Evolutionary conservation across 2,888 invertebrate species (phyloP).

Genomic region (Odontocolon sp.): DNA sequence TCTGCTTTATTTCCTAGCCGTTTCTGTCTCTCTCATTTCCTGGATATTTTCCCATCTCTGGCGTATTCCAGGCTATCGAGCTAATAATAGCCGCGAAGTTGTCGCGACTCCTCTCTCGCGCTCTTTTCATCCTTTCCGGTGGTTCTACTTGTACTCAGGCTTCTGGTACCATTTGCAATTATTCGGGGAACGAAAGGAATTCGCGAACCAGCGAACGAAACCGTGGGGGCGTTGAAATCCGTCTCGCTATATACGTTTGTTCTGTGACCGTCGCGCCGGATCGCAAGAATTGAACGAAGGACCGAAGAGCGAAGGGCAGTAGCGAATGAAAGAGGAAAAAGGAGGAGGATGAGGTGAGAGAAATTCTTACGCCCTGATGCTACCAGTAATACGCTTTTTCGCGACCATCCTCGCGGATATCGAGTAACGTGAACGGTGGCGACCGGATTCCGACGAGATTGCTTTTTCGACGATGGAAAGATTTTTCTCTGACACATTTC

Average conservation of each 20-base stretch:
- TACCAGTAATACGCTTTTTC: conserved; percentile 41
- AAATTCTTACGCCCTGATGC: conserved; percentile 32
- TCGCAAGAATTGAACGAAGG: conserved; percentile 42
- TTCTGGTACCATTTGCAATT: conserved; percentile 65
- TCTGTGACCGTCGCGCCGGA: no score
- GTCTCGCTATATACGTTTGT: conserved; percentile 21
- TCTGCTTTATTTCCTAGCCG: neutral
- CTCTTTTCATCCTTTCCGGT: conserved; percentile 54
- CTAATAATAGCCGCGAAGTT: conserved; percentile 72
- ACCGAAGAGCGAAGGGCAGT: neutral
- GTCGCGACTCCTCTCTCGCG: conserved; percentile 21
- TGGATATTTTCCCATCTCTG: conserved; percentile 7
- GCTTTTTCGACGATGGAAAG: conserved; percentile 44
- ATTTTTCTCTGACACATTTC: conserved; percentile 26
- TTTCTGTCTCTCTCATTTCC: conserved; percentile 4
- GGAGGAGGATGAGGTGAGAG: conserved; percentile 15
- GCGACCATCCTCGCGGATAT: conserved; percentile 13
- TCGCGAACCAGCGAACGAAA: conserved; percentile 17
- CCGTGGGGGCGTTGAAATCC: conserved; percentile 40
- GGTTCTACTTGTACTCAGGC: neutral
- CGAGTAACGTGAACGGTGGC: neutral
- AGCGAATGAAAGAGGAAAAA: conserved; percentile 12
- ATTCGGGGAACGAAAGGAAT: conserved; percentile 71
- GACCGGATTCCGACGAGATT: conserved; percentile 30
- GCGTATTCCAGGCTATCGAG: conserved; percentile 66